Conservation (phyloP, 2,888 invertebrate genomes). For the Apodemia zela region DNA sequence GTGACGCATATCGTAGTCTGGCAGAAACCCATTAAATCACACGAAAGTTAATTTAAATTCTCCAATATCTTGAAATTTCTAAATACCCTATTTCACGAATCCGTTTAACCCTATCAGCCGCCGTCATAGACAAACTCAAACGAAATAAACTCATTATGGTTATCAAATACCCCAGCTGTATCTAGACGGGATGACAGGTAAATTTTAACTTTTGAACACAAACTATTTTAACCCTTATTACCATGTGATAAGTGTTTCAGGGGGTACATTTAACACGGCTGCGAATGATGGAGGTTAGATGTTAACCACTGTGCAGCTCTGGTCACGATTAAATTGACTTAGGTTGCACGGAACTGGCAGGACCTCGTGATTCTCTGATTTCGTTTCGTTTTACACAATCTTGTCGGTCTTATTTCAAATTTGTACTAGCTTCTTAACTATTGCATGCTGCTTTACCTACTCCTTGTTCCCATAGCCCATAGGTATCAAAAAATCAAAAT, state of each 20-base stretch:
- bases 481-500: too few species aligned
- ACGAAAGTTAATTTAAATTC: background rate
- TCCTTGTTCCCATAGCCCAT: too few species aligned
- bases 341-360: conserved; percentile 2
- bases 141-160: conserved; percentile 22
- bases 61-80: background rate
- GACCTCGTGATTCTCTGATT: conserved; percentile 7
- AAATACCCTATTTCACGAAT: conserved; percentile 2
- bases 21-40: background rate
- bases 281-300: conserved; percentile 45
- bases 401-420: background rate
- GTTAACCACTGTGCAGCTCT: conserved; percentile 48
- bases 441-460: too few species aligned
- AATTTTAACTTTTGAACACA: conserved; percentile 1
- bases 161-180: conserved; percentile 4
- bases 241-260: background rate
- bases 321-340: conserved; percentile 38
- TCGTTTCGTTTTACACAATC: conserved; percentile 2
- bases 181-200: conserved; percentile 15
- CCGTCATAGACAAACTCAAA: background rate
- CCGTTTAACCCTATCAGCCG: conserved; percentile 9
- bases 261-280: background rate
- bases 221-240: conserved; percentile 8
- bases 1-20: background rate
- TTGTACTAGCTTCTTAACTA: background rate